Conservation (phyloP, 2,113 vertebrate species). For the Orycteropus afer region DNA sequence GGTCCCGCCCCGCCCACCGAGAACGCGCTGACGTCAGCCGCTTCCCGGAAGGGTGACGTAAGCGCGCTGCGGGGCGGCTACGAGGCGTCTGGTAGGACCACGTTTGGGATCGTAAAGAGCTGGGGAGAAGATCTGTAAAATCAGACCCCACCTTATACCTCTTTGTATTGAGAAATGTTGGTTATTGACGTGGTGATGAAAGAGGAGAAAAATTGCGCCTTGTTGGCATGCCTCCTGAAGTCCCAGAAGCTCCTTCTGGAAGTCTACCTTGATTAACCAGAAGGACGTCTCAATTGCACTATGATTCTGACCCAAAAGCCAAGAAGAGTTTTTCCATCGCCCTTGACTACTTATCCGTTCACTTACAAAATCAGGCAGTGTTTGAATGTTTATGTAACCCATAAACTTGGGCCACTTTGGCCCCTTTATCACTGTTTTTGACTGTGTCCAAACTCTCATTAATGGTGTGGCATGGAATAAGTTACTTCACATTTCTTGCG, state of each 20-base stretch:
- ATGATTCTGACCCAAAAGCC: not conserved
- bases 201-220: not conserved
- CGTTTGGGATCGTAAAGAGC: not conserved
- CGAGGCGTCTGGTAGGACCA: not conserved
- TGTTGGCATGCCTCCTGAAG: not conserved
- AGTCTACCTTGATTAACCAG: conserved; percentile 53
- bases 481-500: not conserved
- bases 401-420: not conserved
- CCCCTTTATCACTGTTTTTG: not conserved
- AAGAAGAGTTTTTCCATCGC: not conserved
- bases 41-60: conserved; percentile 83
- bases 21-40: conserved; percentile 78
- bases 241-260: conserved; percentile 49
- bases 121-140: not conserved
- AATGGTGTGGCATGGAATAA: not conserved
- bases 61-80: not conserved
- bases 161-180: not conserved
- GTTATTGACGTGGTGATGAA: not conserved
- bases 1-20: conserved; percentile 41
- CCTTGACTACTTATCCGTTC: not conserved
- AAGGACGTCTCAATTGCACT: not conserved
- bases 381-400: not conserved
- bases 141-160: not conserved
- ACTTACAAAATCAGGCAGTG: not conserved
- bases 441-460: not conserved